phyloP scores from a whole-genome alignment of 2,888 invertebrate genomes.

The Trissoscelio sp. region DNA sequence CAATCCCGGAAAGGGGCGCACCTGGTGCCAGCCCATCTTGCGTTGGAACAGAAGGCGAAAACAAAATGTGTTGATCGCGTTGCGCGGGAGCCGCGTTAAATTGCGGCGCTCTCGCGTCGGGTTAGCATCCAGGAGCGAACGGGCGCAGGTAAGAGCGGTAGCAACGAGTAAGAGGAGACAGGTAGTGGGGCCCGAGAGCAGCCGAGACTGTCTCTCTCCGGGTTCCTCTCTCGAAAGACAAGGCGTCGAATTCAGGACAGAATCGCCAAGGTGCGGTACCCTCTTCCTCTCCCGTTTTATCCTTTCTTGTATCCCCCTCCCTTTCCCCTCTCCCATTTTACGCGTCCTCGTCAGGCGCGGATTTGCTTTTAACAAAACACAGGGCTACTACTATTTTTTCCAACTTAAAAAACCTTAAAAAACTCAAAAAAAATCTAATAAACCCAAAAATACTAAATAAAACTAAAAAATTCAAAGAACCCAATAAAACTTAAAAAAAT shows the following conservation, averaged over 20 bases:
- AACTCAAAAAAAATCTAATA: too few species aligned
- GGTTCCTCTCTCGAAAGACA: conserved; percentile 69
- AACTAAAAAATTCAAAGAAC: too few species aligned
- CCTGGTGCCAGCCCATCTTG: conserved; percentile 60
- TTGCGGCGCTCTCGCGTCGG: conserved; percentile 38
- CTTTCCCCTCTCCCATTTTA: conserved; percentile 58
- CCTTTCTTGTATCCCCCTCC: conserved; percentile 63
- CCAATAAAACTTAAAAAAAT: too few species aligned
- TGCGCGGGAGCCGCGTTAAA: conserved; percentile 27
- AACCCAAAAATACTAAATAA: too few species aligned
- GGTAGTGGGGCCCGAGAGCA: conserved; percentile 46
- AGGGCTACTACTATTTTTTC: too few species aligned
- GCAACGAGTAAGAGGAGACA: conserved; percentile 66
- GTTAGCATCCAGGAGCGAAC: conserved; percentile 62
- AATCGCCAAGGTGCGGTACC: conserved; percentile 74
- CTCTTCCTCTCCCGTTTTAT: conserved; percentile 73
- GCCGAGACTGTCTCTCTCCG: conserved; percentile 47
- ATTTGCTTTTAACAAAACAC: too few species aligned
- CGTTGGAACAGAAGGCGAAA: conserved; percentile 62
- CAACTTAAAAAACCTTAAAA: too few species aligned
- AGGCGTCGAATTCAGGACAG: conserved; percentile 78
- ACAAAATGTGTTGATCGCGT: conserved; percentile 51
- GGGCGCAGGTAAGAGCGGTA: conserved; percentile 61
- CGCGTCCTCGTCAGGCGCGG: conserved; percentile 48
- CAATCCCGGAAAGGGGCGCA: conserved; percentile 21